A percentile compares a stretch with the other conserved stretches of the same genome.
phyloP scores from a whole-genome alignment of 2,888 invertebrate species.

The Drosophila suboccidentalis region DNA sequence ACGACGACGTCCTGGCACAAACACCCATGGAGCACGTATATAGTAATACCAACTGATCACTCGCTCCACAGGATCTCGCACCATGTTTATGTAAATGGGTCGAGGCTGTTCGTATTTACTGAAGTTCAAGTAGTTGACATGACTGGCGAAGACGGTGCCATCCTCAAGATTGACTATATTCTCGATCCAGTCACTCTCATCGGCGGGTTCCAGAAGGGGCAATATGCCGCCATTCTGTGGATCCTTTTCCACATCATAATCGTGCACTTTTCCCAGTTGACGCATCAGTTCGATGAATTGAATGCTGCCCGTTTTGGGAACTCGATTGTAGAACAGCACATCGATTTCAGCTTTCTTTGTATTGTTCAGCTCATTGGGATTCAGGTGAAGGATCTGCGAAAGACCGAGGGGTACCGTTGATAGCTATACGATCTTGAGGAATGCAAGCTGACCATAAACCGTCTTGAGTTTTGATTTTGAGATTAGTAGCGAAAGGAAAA shows the following conservation, averaged over 20 bases:
- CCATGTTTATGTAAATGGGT: conserved; percentile 95
- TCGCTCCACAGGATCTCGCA: conserved; percentile 95
- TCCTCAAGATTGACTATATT: conserved; percentile 77
- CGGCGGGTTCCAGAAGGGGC: conserved; percentile 57
- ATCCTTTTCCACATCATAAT: conserved; percentile 78
- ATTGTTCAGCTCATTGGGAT: conserved; percentile 91
- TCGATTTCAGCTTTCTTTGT: conserved; percentile 91
- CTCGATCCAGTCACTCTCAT: conserved; percentile 74
- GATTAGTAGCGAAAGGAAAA: conserved; percentile 66
- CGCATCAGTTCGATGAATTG: conserved; percentile 81
- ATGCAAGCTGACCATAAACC: conserved; percentile 39
- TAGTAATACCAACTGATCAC: conserved; percentile 97
- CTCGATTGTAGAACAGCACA: conserved; percentile 88
- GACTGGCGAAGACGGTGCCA: conserved; percentile 78
- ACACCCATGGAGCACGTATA: conserved; percentile 95
- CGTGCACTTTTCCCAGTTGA: conserved; percentile 74
- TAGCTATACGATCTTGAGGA: conserved; percentile 12
- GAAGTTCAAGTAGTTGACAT: conserved; percentile 84
- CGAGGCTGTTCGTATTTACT: conserved; percentile 89
- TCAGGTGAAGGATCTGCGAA: conserved; percentile 87
- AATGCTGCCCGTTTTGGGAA: conserved; percentile 83
- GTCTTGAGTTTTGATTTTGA: conserved; percentile 4
- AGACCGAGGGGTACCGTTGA: conserved; percentile 14
- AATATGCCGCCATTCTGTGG: conserved; percentile 77
- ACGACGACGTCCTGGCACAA: conserved; percentile 93